Conservation (phyloP, 2,113 vertebrate genomes). For the Barbus barbus region DNA sequence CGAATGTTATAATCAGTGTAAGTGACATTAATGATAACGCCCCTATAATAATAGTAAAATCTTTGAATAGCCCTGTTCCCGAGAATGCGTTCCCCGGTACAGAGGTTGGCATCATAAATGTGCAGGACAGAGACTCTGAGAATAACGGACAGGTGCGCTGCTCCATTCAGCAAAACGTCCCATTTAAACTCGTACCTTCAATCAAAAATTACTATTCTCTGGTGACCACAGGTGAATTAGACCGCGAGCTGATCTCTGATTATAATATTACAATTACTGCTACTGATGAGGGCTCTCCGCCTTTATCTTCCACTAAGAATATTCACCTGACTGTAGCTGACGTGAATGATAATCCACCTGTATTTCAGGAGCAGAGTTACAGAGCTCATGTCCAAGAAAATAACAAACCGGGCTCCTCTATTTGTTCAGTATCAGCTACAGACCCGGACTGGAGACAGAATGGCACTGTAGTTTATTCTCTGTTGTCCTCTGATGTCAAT, state of each 20-base stretch:
- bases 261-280: conserved; percentile 58
- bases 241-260: conserved; percentile 53
- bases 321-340: too few relatives aligned
- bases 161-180: conserved; percentile 59
- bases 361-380: too few relatives aligned
- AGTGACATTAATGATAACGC: conserved; percentile 72
- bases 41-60: conserved; percentile 68
- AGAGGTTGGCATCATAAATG: too few relatives aligned
- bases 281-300: conserved; percentile 63
- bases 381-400: too few relatives aligned
- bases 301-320: conserved; percentile 64
- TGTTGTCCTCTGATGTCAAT: conserved; percentile 56
- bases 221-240: conserved; percentile 50
- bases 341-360: too few relatives aligned
- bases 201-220: conserved; percentile 60
- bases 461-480: too few relatives aligned
- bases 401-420: too few relatives aligned
- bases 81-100: conserved; percentile 59
- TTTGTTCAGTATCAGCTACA: too few relatives aligned
- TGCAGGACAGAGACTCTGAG: background rate
- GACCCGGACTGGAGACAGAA: too few relatives aligned
- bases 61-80: conserved; percentile 62
- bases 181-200: conserved; percentile 70
- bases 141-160: conserved; percentile 62
- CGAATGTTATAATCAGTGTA: conserved; percentile 56